These are phyloP conservation scores for Campaea margaritaria DNA, from an alignment of 2,888 invertebrate species.

Conservation along the genomic window DNA sequence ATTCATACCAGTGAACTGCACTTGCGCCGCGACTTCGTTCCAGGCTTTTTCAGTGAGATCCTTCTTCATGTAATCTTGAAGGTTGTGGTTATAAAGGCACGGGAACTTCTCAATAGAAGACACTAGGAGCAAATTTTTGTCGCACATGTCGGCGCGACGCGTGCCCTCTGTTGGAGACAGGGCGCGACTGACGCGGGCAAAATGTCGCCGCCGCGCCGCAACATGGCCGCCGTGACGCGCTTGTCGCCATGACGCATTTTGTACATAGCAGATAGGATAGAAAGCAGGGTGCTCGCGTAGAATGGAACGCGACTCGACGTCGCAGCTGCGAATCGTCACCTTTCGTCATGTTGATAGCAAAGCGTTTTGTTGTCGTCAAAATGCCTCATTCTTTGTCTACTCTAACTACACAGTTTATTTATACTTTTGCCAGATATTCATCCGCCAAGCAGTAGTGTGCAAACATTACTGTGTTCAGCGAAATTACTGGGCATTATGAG, in stretches of 20 bases:
- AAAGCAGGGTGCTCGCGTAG: not conserved
- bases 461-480: too few relatives aligned
- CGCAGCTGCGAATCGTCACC: not conserved
- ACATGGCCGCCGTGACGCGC: constrained; percentile 50
- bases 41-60: constrained; percentile 57
- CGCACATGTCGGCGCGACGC: constrained; percentile 47
- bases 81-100: constrained; percentile 54
- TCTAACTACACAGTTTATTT: too few relatives aligned
- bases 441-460: too few relatives aligned
- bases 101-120: constrained; percentile 53
- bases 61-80: constrained; percentile 54
- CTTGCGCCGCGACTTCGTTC: constrained; percentile 53
- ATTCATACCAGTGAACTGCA: constrained; percentile 50
- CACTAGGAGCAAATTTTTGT: constrained; percentile 54
- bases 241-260: constrained; percentile 47
- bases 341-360: too few relatives aligned
- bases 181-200: constrained; percentile 37
- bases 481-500: too few relatives aligned
- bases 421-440: too few relatives aligned
- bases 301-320: constrained; percentile 5
- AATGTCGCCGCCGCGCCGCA: constrained; percentile 51
- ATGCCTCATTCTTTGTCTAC: too few relatives aligned
- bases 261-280: not conserved
- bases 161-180: constrained; percentile 26
- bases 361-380: too few relatives aligned